Base-by-base conservation (phyloP, 2,797 vertebrate species). In the Bufotes viridis region DNA sequence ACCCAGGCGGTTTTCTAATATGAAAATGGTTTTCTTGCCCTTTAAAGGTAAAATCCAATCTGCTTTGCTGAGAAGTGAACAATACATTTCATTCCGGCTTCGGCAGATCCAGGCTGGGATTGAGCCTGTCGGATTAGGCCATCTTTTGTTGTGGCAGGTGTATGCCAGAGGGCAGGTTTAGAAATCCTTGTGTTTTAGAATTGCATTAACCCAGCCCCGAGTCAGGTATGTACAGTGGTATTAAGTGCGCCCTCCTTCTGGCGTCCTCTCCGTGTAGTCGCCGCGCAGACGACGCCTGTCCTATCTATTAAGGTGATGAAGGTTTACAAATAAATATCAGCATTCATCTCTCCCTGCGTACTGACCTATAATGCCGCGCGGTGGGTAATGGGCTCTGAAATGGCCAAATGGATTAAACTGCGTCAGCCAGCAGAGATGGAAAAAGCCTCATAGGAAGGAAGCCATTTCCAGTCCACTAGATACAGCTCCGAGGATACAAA, bases 201-300 rank as follows among this genome's bases (percentile, higher is more conserved):
- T 92, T 92, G 90, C 87, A 91, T 92, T 93, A 93, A 92, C 92
- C 90, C 90, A 82, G 91, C 93, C 91, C 92, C 91, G 90, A 93
- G 90, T 93, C 92, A 94, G 90, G 89, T 92, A 92, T 91, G 88
- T 90, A 90, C 92, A 94, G 93, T 93, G 93, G 91, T 90, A 93
- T 92, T 93, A 93, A 92, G 87, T 0, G 49, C 90, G 93, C n/a
- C 90, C 29, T 90, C 90, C 90, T 92, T 92, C 90, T 90, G 90
- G 90, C 87, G 82, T 92, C 93, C 93, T 92, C 90, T 92, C 92
- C 89, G 87, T 87, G 29, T 1, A 89, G 89, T 92, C 90, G 1
- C 91, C 91, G 90, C 81, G 92, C 91, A 92, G 91, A 90, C 70
- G 83, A 90, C 11, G 69, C 90, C 85, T 91, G 92, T 92, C 90